Percentiles rank a stretch among this genome's conserved stretches.
Evolutionary conservation across 2,888 invertebrate genomes (phyloP).

Genomic region (Xestia xanthographa): DNA sequence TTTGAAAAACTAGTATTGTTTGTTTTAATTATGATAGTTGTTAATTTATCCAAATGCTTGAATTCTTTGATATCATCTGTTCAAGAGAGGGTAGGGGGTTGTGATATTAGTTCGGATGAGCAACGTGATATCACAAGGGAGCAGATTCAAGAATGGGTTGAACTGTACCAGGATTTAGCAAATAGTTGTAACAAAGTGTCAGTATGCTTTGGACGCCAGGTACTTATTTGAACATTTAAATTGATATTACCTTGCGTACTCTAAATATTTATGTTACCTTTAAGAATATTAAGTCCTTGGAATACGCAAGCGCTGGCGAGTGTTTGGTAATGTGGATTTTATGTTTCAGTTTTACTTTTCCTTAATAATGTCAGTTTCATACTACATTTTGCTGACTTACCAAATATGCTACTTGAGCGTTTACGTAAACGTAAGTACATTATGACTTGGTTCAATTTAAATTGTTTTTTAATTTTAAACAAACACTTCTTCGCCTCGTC

Average conservation of each 20-base stretch:
- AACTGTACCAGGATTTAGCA: conserved; percentile 28
- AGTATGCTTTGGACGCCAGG: conserved; percentile 26
- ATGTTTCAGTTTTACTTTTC: conserved; percentile 29
- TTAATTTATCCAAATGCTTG: not conserved
- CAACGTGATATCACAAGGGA: conserved; percentile 23
- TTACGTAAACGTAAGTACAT: conserved; percentile 19
- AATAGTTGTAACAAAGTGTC: conserved; percentile 11
- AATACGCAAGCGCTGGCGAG: not conserved
- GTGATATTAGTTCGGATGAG: not conserved
- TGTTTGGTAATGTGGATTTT: not conserved
- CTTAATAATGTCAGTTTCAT: conserved; percentile 1
- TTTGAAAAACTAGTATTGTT: not conserved
- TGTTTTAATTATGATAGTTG: conserved; percentile 14
- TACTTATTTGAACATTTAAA: not conserved
- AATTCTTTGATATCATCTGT: not conserved
- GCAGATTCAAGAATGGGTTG: conserved; percentile 24
- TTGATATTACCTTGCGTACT: not conserved
- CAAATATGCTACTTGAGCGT: conserved; percentile 22
- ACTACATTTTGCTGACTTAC: conserved; percentile 27
- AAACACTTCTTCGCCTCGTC: not conserved
- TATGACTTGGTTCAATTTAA: not conserved
- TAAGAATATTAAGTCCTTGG: not conserved
- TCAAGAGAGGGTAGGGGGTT: not conserved
- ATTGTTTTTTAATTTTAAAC: not conserved
- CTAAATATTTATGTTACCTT: not conserved